Evolutionary conservation across 2,797 vertebrate species (phyloP).

Genomic region (Myripristis jacobus): DNA sequence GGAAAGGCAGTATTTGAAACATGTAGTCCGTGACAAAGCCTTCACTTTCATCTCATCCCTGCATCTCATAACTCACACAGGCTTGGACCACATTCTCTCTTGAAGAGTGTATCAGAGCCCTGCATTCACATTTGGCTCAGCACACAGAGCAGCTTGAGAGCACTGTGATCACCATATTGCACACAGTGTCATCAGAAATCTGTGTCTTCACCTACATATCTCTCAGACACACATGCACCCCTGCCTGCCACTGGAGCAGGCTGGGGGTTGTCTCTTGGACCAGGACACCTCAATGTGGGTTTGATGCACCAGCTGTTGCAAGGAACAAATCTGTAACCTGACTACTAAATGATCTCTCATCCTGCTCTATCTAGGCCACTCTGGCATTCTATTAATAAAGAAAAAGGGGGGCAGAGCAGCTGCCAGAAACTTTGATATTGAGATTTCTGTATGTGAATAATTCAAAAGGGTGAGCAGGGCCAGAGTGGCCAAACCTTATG

Average conservation of each 20-base stretch:
- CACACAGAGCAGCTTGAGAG: conserved; percentile 41
- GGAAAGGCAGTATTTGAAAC: conserved; percentile 55
- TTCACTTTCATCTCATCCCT: conserved; percentile 57
- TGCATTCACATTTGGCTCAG: conserved; percentile 23
- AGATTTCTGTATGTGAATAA: neutral
- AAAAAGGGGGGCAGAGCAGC: neutral
- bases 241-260: neutral
- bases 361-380: neutral
- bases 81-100: conserved; percentile 36
- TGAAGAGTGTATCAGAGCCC: conserved; percentile 31
- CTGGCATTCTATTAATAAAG: neutral
- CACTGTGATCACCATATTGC: conserved; percentile 16
- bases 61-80: conserved; percentile 56
- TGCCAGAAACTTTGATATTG: neutral
- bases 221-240: conserved; percentile 14
- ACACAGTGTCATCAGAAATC: conserved; percentile 26
- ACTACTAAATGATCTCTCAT: neutral
- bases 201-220: conserved; percentile 15
- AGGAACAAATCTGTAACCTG: conserved; percentile 2
- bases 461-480: too few relatives aligned
- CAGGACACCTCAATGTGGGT: conserved; percentile 29
- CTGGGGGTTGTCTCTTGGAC: conserved; percentile 14
- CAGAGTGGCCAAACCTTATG: neutral
- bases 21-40: conserved; percentile 51
- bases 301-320: conserved; percentile 32